These are phyloP conservation scores for Grammomys dolichurus DNA, from an alignment of 2,113 vertebrate species.

Conservation along the genomic window DNA sequence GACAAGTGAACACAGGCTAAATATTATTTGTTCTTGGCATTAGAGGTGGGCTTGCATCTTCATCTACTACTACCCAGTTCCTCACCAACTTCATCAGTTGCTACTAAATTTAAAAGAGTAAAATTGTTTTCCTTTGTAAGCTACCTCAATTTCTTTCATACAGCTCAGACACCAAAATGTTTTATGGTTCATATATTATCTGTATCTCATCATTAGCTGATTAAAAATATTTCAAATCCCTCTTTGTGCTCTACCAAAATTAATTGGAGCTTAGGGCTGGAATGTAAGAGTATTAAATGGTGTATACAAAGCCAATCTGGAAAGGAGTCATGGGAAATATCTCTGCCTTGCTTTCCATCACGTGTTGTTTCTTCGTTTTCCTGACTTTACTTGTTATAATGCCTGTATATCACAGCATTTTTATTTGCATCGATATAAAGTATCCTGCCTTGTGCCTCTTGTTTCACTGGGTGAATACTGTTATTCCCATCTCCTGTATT, in stretches of 20 bases:
- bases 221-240: conserved; percentile 42
- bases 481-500: neutral
- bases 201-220: conserved; percentile 53
- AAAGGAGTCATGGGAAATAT: neutral
- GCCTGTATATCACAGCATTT: neutral
- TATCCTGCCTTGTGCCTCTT: neutral
- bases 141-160: neutral
- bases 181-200: conserved; percentile 1
- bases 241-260: conserved; percentile 26
- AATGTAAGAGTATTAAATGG: neutral
- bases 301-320: neutral
- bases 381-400: neutral
- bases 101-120: neutral
- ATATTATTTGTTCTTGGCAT: neutral
- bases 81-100: neutral
- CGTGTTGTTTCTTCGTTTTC: neutral
- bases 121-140: neutral
- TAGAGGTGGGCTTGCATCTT: neutral
- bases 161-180: neutral
- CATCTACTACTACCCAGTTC: neutral
- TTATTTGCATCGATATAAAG: neutral
- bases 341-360: neutral
- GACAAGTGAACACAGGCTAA: neutral
- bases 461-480: neutral
- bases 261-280: neutral